A percentile compares a stretch with the other conserved stretches of the same genome.
phyloP scores from a whole-genome alignment of 2,888 invertebrate genomes.

The Trissonchulus sp. region DNA sequence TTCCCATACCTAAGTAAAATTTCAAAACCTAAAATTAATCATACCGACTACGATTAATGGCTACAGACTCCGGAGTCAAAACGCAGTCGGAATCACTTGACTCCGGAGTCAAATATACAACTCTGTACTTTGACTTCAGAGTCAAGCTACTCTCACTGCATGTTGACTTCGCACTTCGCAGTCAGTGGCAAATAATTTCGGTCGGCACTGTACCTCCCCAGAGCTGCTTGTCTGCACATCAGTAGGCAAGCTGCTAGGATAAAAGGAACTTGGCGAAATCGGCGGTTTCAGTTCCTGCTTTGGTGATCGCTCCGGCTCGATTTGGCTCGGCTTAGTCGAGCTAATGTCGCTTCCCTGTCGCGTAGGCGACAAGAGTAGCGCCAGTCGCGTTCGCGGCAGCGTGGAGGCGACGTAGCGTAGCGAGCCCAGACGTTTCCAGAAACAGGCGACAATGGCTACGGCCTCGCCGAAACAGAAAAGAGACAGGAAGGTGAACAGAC shows the following conservation, averaged over 20 bases:
- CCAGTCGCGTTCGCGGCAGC: background rate
- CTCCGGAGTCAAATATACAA: too few relatives aligned
- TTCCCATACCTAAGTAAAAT: too few relatives aligned
- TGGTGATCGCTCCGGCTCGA: too few relatives aligned
- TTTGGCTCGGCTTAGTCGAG: background rate
- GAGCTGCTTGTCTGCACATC: background rate
- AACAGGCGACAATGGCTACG: conserved; percentile 14
- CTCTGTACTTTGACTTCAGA: too few relatives aligned
- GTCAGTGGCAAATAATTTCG: too few relatives aligned
- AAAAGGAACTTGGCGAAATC: background rate
- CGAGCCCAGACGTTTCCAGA: conserved; percentile 21
- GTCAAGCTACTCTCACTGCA: too few relatives aligned
- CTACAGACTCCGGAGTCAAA: too few relatives aligned
- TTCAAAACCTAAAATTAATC: too few relatives aligned
- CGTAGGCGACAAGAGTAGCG: background rate
- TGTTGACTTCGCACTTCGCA: too few relatives aligned
- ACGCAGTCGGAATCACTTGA: too few relatives aligned
- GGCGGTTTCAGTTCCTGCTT: background rate
- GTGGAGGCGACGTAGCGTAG: background rate
- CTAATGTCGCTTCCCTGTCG: background rate
- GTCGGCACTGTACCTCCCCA: too few relatives aligned
- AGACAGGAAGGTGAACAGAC: conserved; percentile 25
- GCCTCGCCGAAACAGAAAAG: conserved; percentile 24
- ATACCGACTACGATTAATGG: too few relatives aligned
- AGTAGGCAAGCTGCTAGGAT: background rate